A percentile compares a stretch with the other conserved stretches of the same genome.
Conservation (phyloP, 2,797 vertebrate species). For the Tenualosa thibaudeaui region DNA sequence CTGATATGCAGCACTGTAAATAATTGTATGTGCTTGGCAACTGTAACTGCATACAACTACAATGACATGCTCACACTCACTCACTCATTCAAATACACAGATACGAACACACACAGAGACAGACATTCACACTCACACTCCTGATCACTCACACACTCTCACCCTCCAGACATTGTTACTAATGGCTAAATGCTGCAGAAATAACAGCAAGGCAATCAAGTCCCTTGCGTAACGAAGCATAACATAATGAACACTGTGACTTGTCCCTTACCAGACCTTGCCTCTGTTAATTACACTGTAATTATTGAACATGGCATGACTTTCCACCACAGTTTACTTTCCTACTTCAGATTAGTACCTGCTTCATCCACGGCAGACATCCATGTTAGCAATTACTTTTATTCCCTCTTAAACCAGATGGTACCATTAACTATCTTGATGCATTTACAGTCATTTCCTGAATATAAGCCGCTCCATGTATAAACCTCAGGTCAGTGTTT, state of each 20-base stretch:
- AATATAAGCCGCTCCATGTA: no score
- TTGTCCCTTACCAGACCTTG: background rate
- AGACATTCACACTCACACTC: slow-evolving; percentile 17
- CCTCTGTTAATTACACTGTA: background rate
- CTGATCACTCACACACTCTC: no score
- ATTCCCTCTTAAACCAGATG: background rate
- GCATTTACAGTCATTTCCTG: background rate
- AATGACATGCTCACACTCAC: background rate
- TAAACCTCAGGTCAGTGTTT: no score
- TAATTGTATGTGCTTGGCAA: slow-evolving; percentile 20
- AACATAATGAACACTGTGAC: background rate
- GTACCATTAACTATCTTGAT: background rate
- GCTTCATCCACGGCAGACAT: no score
- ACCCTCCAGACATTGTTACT: background rate
- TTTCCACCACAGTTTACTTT: slow-evolving; percentile 4
- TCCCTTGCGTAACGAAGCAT: background rate
- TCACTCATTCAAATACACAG: background rate
- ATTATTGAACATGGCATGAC: background rate
- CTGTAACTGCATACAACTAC: background rate
- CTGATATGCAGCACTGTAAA: background rate
- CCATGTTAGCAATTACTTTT: background rate
- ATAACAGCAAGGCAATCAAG: slow-evolving; percentile 6
- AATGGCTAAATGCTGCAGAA: background rate
- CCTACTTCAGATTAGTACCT: background rate
- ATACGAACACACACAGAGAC: background rate